phyloP scores from a whole-genome alignment of 2,113 vertebrate genomes.

The Uropsilus gracilis region DNA sequence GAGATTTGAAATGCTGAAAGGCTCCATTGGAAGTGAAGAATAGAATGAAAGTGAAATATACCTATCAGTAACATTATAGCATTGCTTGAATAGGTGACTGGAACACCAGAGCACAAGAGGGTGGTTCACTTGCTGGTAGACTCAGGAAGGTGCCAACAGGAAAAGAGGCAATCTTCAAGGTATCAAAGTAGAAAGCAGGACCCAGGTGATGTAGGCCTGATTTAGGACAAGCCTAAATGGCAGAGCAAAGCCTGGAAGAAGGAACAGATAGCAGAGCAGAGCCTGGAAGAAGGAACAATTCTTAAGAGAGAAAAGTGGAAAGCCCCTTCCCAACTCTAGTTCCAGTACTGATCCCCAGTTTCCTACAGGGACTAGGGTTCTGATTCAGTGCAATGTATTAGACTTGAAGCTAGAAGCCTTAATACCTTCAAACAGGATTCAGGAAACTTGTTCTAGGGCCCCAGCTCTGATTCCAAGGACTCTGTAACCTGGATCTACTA shows the following conservation, averaged over 20 bases:
- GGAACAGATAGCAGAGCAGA: slow-evolving; percentile 85
- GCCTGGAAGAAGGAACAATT: slow-evolving; percentile 79
- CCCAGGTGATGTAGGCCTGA: slow-evolving; percentile 83
- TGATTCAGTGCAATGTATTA: neutral
- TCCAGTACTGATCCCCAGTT: fast-evolving
- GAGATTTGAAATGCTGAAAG: neutral
- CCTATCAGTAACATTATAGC: neutral
- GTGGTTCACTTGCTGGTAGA: slow-evolving; percentile 85
- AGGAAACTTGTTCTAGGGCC: neutral
- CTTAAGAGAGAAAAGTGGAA: neutral
- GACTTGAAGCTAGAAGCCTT: neutral
- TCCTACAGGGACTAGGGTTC: neutral
- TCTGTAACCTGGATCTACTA: no score
- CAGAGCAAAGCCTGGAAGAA: slow-evolving; percentile 84
- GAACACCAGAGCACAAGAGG: neutral
- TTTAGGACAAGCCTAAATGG: slow-evolving; percentile 84
- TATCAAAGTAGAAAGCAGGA: slow-evolving; percentile 92
- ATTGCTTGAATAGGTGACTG: neutral
- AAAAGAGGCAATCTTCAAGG: slow-evolving; percentile 87
- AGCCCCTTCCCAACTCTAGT: neutral
- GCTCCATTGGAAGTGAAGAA: neutral
- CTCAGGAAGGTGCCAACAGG: slow-evolving; percentile 94
- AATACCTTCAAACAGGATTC: neutral
- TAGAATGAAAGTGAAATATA: neutral
- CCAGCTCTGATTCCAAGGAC: neutral